These are phyloP conservation scores for Anomalospiza imberbis DNA, from an alignment of 2,797 vertebrate genomes.

Conservation along the genomic window DNA sequence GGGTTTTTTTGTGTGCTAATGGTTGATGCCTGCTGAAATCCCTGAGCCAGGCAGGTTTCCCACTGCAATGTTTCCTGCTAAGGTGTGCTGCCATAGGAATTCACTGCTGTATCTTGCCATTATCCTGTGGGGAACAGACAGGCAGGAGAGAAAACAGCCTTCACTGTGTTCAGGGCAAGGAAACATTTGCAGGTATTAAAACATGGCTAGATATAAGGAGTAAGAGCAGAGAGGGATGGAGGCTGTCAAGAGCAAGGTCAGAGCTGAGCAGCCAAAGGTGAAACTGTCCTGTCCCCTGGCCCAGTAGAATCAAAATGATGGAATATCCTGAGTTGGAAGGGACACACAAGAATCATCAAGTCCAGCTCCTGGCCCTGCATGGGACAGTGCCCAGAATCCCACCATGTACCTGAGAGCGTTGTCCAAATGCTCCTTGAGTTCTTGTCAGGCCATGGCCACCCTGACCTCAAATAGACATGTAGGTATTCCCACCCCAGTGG, in stretches of 20 bases:
- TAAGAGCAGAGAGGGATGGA: neutral
- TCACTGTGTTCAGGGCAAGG: neutral
- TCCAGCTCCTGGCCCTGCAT: neutral
- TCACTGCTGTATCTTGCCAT: neutral
- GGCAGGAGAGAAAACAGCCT: neutral
- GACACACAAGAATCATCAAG: neutral
- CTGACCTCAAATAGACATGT: accelerated
- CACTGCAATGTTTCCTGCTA: neutral
- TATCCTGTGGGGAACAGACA: neutral
- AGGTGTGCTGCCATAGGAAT: neutral
- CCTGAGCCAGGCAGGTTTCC: neutral
- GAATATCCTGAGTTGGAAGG: neutral
- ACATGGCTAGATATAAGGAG: neutral
- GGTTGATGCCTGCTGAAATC: neutral
- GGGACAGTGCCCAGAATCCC: neutral
- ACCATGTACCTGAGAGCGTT: neutral
- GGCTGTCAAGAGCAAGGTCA: neutral
- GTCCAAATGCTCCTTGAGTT: neutral
- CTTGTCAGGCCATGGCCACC: neutral
- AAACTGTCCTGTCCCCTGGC: neutral
- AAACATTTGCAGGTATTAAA: neutral
- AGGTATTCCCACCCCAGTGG: neutral
- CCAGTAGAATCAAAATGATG: neutral
- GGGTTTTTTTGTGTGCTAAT: accelerated
- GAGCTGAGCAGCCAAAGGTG: neutral